These are phyloP conservation scores for Tetranychus truncatus DNA, from an alignment of 2,888 invertebrate species.

Conservation along the genomic window DNA sequence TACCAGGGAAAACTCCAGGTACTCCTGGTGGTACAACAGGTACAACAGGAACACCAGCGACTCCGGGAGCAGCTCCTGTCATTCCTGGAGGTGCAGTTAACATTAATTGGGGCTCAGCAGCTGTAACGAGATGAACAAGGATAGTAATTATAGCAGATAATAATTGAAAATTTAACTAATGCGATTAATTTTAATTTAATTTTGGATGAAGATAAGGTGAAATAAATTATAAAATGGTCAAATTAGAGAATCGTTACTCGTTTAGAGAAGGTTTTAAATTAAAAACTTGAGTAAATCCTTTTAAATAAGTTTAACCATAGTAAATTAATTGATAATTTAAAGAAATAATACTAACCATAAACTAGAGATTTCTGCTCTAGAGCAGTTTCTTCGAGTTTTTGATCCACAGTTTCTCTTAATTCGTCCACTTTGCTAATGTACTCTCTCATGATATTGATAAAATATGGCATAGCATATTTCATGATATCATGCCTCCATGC, in stretches of 20 bases:
- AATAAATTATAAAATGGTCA: no score
- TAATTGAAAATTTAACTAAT: no score
- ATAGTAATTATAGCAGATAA: neutral
- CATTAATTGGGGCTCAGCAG: constrained; percentile 78
- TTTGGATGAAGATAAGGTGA: no score
- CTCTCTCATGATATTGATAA: constrained; percentile 73
- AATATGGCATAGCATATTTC: constrained; percentile 99
- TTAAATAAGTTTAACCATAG: neutral
- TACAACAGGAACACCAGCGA: neutral
- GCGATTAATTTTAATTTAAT: no score
- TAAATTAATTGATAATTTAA: neutral
- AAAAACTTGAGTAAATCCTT: no score
- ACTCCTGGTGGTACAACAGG: neutral
- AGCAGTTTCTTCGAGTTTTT: constrained; percentile 71
- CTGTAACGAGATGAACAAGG: neutral
- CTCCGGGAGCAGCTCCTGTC: constrained; percentile 33
- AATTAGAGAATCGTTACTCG: no score
- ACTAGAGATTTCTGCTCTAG: constrained; percentile 75
- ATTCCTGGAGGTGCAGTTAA: constrained; percentile 63
- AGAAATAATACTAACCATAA: constrained; percentile 42
- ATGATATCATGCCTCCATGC: constrained; percentile 97
- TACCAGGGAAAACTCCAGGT: neutral
- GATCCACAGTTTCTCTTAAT: constrained; percentile 80
- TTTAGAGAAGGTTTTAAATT: no score
- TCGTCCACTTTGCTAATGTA: constrained; percentile 66